Conservation (phyloP, 1,140 invertebrate genomes). For the Berghia stephanieae region DNA sequence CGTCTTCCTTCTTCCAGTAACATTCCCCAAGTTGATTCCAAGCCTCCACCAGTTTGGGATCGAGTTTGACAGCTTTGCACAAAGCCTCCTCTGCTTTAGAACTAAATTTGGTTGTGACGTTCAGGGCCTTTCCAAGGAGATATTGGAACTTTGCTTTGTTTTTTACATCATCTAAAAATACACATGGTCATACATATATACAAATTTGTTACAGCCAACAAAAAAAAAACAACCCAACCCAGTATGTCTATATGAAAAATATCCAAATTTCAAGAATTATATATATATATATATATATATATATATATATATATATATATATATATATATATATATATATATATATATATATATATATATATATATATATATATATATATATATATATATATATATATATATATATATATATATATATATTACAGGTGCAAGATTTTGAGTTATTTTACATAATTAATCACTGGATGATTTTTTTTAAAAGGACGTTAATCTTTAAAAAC, state of each 20-base stretch:
- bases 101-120: slow-evolving; percentile 77
- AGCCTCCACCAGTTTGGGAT: slow-evolving; percentile 82
- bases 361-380: too few relatives aligned
- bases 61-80: slow-evolving; percentile 85
- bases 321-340: background rate
- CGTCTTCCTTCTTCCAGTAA: slow-evolving; percentile 87
- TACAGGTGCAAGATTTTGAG: too few relatives aligned
- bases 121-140: slow-evolving; percentile 80
- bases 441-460: too few relatives aligned
- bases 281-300: background rate
- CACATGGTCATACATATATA: background rate
- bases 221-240: background rate
- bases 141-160: slow-evolving; percentile 78
- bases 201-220: background rate
- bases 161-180: slow-evolving; percentile 56
- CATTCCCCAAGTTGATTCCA: slow-evolving; percentile 92
- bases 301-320: background rate
- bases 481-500: too few relatives aligned
- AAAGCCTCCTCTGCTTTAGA: slow-evolving; percentile 78
- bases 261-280: background rate
- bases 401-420: too few relatives aligned
- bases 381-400: too few relatives aligned
- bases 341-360: too few relatives aligned
- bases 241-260: background rate
- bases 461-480: too few relatives aligned